Evolutionary conservation across 1,140 invertebrate genomes (phyloP), one percentile per base, ranked within the genome.

Genomic region (Pseudomyrmex pallidus): DNA sequence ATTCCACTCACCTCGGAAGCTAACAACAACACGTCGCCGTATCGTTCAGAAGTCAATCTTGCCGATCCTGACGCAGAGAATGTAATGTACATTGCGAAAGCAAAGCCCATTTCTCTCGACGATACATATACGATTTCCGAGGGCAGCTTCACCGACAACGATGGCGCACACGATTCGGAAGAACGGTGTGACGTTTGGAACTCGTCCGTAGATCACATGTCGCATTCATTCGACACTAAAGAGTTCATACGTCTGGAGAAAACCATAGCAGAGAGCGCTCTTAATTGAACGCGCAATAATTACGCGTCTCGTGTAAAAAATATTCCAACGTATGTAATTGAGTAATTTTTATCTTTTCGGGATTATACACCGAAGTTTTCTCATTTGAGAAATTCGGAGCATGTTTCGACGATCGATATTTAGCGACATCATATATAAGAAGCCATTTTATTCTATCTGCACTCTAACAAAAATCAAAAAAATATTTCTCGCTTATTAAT

Each of bases 191-290:
- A 74, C 44, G 13, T 63, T 52, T 63, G 57, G 50, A n/a, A 83
- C 46, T 20, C 62, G 15, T 64, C 82, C 2, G 2, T 77, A 35
- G 70, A 76, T 59, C 66, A 62, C 12, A 64, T 93, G 90, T 84
- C 86, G 0, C 68, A 80, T 56, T 92, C 92, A 5, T 89, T 90
- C 44, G 92, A 94, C 20, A 93, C 92, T 1, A 87, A 59, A 7
- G 93, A 94, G 72, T 93, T 93, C 78, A 80, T 93, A n/a, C 63
- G 66, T 63, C 61, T 93, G 8, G 93, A 94, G 82, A 50, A 84
- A n/a, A 84, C 86, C 9, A 4, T 83, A 20, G 13, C 62, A 0
- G 73, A 83, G 2, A 67, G 2, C 4, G 2, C 4, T 76, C 73
- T 7, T 22, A 8, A 59, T 50, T 76, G 8, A 57, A 20, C 52